phyloP scores from a whole-genome alignment of 2,888 invertebrate species.

The Thecophora atra region DNA sequence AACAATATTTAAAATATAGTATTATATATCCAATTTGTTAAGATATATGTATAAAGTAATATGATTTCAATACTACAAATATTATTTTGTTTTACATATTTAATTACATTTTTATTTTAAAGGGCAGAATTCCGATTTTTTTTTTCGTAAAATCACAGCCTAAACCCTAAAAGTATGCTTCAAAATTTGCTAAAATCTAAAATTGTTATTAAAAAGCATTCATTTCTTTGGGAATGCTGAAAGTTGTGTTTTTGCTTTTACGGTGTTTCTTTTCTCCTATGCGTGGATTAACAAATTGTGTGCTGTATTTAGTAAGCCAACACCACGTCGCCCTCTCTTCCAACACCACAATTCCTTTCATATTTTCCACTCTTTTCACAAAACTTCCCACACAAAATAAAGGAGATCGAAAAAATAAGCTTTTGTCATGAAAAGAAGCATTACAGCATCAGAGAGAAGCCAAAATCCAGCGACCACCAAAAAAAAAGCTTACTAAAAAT shows the following conservation, averaged over 20 bases:
- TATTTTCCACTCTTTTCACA: not conserved
- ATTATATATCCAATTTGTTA: not conserved
- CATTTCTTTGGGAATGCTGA: conserved; percentile 35
- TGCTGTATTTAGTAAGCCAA: not conserved
- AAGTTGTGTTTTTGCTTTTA: conserved; percentile 34
- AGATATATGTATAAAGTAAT: too few species aligned
- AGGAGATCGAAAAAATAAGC: too few species aligned
- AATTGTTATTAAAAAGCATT: conserved; percentile 37
- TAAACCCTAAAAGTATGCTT: conserved; percentile 1
- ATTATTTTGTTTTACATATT: not conserved
- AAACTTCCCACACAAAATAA: not conserved
- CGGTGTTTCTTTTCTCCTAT: conserved; percentile 6
- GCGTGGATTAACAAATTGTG: conserved; percentile 20
- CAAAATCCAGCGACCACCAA: not conserved
- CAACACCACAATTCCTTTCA: not conserved
- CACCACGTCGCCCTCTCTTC: not conserved
- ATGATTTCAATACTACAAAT: not conserved
- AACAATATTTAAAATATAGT: too few species aligned
- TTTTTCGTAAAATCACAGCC: not conserved
- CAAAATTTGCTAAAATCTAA: conserved; percentile 10
- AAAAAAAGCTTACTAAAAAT: not conserved
- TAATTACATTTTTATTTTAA: not conserved
- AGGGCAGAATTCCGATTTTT: not conserved
- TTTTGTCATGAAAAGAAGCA: not conserved
- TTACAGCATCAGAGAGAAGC: not conserved